These are phyloP conservation scores for Otis tarda DNA, from an alignment of 2,113 vertebrate genomes.

Conservation along the genomic window DNA sequence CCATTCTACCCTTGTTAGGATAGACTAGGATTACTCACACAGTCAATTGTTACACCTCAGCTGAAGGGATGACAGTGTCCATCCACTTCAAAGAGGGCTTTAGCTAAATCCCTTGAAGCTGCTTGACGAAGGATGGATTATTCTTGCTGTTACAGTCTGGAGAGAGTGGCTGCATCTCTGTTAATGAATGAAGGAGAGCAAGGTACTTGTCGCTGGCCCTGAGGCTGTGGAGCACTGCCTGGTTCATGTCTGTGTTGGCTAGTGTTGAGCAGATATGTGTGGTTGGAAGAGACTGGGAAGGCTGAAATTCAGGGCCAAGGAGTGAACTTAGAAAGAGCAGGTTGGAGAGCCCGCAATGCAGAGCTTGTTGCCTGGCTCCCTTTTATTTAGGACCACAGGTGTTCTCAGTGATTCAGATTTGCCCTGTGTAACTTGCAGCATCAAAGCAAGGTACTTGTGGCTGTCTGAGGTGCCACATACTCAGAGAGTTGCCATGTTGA, in stretches of 20 bases:
- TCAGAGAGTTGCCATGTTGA: background rate
- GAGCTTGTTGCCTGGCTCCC: background rate
- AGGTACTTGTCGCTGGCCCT: background rate
- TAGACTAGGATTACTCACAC: background rate
- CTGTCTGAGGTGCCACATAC: background rate
- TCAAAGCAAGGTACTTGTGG: background rate
- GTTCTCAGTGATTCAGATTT: background rate
- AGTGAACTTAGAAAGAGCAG: background rate
- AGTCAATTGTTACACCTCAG: background rate
- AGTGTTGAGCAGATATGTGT: background rate
- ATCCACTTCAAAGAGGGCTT: background rate
- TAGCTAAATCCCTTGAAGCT: background rate
- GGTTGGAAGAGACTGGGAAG: background rate
- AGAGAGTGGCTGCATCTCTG: background rate
- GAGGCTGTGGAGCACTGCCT: background rate
- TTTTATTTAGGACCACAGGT: background rate
- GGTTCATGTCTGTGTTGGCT: background rate
- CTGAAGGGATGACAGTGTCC: background rate
- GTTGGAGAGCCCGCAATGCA: rapidly evolving
- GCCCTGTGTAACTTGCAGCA: background rate
- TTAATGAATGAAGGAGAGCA: background rate
- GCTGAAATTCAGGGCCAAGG: background rate
- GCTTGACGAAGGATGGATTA: background rate
- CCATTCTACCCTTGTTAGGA: background rate
- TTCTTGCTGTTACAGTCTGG: background rate